Base-by-base conservation (phyloP, 1,140 invertebrate genomes). In the Portunus trituberculatus region DNA sequence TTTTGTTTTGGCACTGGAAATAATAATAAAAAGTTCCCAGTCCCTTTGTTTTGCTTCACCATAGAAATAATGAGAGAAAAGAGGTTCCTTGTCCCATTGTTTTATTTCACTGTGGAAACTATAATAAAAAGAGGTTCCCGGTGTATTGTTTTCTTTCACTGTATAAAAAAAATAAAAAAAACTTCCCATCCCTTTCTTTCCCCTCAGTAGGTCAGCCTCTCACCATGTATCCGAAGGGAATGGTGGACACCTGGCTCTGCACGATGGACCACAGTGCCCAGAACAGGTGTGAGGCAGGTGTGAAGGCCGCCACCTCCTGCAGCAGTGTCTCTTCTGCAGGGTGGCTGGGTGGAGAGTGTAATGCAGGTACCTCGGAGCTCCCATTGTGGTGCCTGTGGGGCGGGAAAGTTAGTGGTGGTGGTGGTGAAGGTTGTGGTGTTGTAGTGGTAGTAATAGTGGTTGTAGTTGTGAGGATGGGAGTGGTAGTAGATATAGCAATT, bases 221-320 rank as follows among this genome's bases (percentile, higher is more conserved):
- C 88, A 99, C 99, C 98, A 98, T 98, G 97, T 99, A 99, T 82
- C 99, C 99, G 97, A 99, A 99, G 59, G 98, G 98, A 96, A 99
- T 99, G 96, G 98, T 98, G 0, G 98, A 99, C 20, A 98, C 98
- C 95, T 98, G 98, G 0, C 98, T 98, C 97, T 99, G 99, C 6
- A 99, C 98, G 39, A 99, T 97, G 31, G 98, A 98, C 99, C 99
- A 99, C 0, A 99, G 97, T 4, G 97, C 98, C 99, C 99, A 99
- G 96, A 99, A 98, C 31, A 99, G 98, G 97, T 99, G 99, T n/a
- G 98, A 98, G 28, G 98, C 98, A 67, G 99, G 97, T 0, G 98
- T 98, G 96, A 99, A 99, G 10, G 98, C 97, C 92, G 98, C 98
- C 25, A 99, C 98, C 97, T 99, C 99, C 48, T 97, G 96, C 95